phyloP scores from a whole-genome alignment of 2,888 invertebrate genomes.

The Dermolepida albohirtum region DNA sequence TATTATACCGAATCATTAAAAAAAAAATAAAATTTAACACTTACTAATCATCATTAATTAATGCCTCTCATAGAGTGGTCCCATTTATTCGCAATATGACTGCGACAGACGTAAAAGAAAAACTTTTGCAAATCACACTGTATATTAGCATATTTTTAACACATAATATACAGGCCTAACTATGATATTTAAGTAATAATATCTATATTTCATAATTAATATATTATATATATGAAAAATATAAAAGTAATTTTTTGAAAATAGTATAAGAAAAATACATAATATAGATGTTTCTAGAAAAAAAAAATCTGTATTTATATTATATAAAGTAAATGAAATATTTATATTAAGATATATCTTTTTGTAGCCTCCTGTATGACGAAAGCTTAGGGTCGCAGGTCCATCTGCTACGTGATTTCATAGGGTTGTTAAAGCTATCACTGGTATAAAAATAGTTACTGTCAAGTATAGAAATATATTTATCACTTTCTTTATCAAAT shows the following conservation, averaged over 20 bases:
- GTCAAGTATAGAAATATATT: no score
- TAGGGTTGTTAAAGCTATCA: constrained; percentile 48
- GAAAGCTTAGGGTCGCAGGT: constrained; percentile 65
- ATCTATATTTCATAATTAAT: constrained; percentile 65
- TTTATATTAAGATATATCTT: constrained; percentile 65
- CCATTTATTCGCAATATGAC: not conserved
- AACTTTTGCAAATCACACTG: constrained; percentile 62
- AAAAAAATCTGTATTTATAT: constrained; percentile 64
- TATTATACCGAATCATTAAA: constrained; percentile 1
- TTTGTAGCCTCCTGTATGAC: constrained; percentile 66
- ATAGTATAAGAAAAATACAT: constrained; percentile 55
- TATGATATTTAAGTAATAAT: constrained; percentile 65
- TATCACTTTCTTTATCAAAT: no score
- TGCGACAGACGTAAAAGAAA: constrained; percentile 18
- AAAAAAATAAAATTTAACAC: not conserved
- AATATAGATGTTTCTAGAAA: constrained; percentile 65
- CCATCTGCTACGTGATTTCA: constrained; percentile 60
- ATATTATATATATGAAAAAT: constrained; percentile 51
- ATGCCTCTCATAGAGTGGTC: not conserved
- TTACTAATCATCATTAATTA: no score
- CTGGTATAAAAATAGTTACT: not conserved
- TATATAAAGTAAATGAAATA: constrained; percentile 63
- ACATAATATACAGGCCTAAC: constrained; percentile 68
- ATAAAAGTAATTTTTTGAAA: constrained; percentile 64
- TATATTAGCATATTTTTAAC: constrained; percentile 67